These are phyloP conservation scores for Subanguina moxae DNA, from an alignment of 1,140 invertebrate species.

Conservation along the genomic window DNA sequence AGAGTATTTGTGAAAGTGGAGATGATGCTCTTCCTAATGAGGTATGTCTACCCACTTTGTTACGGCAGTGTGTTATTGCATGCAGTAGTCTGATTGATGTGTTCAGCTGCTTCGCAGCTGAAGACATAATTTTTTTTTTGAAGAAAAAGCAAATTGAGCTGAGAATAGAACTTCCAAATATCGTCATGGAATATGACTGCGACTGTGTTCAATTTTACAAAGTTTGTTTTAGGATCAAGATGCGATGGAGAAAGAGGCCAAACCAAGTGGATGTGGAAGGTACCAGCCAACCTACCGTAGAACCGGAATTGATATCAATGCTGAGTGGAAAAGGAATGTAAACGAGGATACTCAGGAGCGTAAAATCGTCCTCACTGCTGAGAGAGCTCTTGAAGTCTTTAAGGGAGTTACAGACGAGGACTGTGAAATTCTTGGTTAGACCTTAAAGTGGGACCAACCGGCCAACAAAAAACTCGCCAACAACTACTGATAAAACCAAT, in stretches of 20 bases:
- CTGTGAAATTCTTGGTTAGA: conserved; percentile 76
- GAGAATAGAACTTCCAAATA: no score
- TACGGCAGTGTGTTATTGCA: conserved; percentile 7
- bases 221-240: conserved; percentile 22
- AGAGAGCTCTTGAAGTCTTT: conserved; percentile 90
- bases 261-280: conserved; percentile 91
- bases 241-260: conserved; percentile 51
- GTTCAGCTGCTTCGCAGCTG: no score
- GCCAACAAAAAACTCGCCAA: no score
- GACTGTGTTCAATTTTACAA: no score
- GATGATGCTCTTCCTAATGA: conserved; percentile 73
- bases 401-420: conserved; percentile 96
- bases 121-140: not conserved
- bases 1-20: conserved; percentile 88
- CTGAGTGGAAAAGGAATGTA: conserved; percentile 88
- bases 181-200: no score
- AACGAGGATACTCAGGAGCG: conserved; percentile 91
- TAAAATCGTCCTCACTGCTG: conserved; percentile 85
- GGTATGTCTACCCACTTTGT: no score
- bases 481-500: no score
- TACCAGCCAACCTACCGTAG: conserved; percentile 88
- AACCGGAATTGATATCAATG: conserved; percentile 81
- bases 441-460: no score
- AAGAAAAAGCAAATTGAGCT: conserved; percentile 14
- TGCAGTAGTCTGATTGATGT: not conserved